Evolutionary conservation across 2,888 invertebrate genomes (phyloP).

Genomic region (Patella ulyssiponensis): DNA sequence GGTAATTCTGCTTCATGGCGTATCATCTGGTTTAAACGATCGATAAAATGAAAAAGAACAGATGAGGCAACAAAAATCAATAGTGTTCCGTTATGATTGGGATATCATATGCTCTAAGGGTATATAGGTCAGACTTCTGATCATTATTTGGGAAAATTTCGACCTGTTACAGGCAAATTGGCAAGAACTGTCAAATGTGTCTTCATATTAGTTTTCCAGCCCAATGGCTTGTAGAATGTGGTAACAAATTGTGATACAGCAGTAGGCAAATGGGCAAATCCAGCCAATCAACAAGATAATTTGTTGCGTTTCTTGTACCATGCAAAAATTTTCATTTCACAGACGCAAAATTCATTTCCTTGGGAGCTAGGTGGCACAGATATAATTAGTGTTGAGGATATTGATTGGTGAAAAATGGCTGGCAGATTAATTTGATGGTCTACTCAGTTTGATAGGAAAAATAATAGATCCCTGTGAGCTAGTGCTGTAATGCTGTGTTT

Average conservation of each 20-base stretch:
- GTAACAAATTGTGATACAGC: conserved; percentile 4
- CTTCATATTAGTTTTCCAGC: conserved; percentile 26
- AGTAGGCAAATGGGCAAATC: conserved; percentile 2
- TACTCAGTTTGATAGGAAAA: conserved; percentile 40
- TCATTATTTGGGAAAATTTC: conserved; percentile 30
- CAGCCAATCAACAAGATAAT: conserved; percentile 25
- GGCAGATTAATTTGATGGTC: conserved; percentile 41
- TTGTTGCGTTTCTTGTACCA: conserved; percentile 24
- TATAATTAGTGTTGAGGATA: conserved; percentile 35
- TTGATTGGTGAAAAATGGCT: conserved; percentile 39
- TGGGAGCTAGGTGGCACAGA: conserved; percentile 27
- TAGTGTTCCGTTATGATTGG: conserved; percentile 34
- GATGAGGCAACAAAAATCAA: conserved; percentile 28
- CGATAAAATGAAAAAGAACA: conserved; percentile 10
- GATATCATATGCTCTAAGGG: conserved; percentile 35
- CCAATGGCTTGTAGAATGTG: conserved; percentile 20
- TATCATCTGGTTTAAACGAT: conserved; percentile 12
- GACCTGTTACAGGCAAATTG: conserved; percentile 24
- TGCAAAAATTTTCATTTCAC: conserved; percentile 35
- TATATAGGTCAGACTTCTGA: conserved; percentile 32
- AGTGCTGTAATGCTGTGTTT: conserved; percentile 29
- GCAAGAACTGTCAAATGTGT: conserved; percentile 18
- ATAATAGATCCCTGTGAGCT: conserved; percentile 32
- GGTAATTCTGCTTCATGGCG: conserved; percentile 9
- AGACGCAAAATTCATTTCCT: conserved; percentile 36